A percentile compares a stretch with the other conserved stretches of the same genome.
Conservation (phyloP, 2,888 invertebrate species). For the Epinotia ramella region DNA sequence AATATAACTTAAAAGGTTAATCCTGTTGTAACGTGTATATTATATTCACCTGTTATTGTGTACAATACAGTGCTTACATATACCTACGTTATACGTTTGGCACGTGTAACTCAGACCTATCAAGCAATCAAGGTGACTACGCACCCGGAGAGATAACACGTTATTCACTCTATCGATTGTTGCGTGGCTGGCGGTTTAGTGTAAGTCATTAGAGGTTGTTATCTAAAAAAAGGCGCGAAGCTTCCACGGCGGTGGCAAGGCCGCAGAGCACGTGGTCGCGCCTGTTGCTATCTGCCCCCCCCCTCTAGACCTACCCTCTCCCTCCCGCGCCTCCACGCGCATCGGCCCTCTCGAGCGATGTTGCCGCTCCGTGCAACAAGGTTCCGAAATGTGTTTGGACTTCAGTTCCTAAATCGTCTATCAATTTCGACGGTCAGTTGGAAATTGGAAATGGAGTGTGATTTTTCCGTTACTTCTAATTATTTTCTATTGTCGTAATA, state of each 20-base stretch:
- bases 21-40: no score
- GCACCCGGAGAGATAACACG: constrained; percentile 23
- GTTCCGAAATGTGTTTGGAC: constrained; percentile 63
- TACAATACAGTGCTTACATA: no score
- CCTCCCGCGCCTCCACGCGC: constrained; percentile 48
- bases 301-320: constrained; percentile 30
- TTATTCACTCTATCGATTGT: constrained; percentile 42
- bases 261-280: constrained; percentile 78
- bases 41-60: no score
- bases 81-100: background rate
- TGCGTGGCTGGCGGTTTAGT: constrained; percentile 59
- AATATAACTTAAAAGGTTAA: no score
- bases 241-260: constrained; percentile 78
- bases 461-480: background rate
- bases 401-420: constrained; percentile 48
- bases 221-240: constrained; percentile 81
- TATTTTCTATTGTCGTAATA: background rate
- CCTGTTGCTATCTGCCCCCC: constrained; percentile 75
- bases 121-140: constrained; percentile 7
- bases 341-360: constrained; percentile 63
- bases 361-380: constrained; percentile 70
- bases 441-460: constrained; percentile 2
- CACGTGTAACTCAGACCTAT: constrained; percentile 12
- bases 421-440: constrained; percentile 18
- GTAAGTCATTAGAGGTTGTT: constrained; percentile 67